These are phyloP conservation scores for Oxyruncus cristatus DNA, from an alignment of 2,113 vertebrate genomes.

Conservation along the genomic window DNA sequence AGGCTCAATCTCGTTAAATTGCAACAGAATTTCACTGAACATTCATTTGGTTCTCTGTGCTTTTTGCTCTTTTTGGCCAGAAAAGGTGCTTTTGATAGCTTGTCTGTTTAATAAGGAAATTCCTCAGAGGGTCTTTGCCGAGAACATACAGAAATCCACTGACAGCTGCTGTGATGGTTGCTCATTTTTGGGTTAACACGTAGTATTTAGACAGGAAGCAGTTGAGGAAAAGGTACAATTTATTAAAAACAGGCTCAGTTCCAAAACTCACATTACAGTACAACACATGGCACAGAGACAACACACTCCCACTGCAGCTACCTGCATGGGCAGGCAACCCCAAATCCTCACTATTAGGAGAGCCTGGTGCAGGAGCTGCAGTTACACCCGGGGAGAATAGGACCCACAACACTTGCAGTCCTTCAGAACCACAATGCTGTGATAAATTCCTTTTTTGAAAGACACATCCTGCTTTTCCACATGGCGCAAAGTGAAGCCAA, in stretches of 20 bases:
- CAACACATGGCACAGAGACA: not conserved
- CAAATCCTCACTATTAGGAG: not conserved
- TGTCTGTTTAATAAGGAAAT: slow-evolving; percentile 34
- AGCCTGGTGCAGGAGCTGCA: not conserved
- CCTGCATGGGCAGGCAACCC: not conserved
- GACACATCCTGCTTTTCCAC: slow-evolving; percentile 2
- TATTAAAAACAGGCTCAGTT: not conserved
- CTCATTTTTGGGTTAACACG: not conserved
- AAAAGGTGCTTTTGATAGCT: slow-evolving; percentile 34
- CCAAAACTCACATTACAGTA: not conserved
- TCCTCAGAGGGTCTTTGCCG: slow-evolving; percentile 39
- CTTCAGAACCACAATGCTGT: not conserved
- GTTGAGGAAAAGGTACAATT: slow-evolving; percentile 26
- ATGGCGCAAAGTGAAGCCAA: not conserved
- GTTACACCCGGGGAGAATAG: not conserved
- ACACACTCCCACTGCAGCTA: not conserved
- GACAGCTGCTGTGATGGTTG: slow-evolving; percentile 21
- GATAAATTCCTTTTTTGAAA: slow-evolving; percentile 7
- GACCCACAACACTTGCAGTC: not conserved
- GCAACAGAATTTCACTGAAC: slow-evolving; percentile 38
- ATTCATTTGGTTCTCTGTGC: not conserved
- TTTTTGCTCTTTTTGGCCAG: slow-evolving; percentile 50
- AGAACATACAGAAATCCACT: slow-evolving; percentile 18
- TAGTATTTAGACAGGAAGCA: slow-evolving; percentile 1
- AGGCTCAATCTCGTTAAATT: not conserved